Evolutionary conservation across 2,888 invertebrate species (phyloP).

Genomic region (Orchesellides sinensis): DNA sequence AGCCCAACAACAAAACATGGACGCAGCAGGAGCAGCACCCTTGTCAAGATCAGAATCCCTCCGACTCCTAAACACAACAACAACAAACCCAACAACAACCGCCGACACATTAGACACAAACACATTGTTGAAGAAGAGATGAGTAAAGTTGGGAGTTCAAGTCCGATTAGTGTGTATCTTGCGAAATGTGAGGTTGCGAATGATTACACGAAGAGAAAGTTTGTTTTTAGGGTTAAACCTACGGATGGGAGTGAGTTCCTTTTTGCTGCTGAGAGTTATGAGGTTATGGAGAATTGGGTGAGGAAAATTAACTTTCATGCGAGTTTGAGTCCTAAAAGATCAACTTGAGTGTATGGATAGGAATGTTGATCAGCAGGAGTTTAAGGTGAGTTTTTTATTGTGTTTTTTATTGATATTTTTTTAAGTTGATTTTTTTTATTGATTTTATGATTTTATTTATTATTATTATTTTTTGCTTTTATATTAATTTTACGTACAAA

Average conservation of each 20-base stretch:
- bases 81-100: slow-evolving; percentile 98
- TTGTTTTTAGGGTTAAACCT: slow-evolving; percentile 83
- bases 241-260: slow-evolving; percentile 96
- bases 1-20: slow-evolving; percentile 4
- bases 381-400: no score
- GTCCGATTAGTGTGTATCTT: slow-evolving; percentile 86
- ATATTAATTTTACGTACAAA: no score
- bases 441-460: no score
- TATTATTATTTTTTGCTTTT: no score
- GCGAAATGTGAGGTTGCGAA: slow-evolving; percentile 91
- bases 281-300: slow-evolving; percentile 92
- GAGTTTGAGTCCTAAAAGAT: slow-evolving; percentile 89
- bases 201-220: slow-evolving; percentile 96
- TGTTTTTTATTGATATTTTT: no score
- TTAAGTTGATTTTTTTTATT: no score
- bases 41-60: slow-evolving; percentile 31
- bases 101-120: no score
- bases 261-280: slow-evolving; percentile 86
- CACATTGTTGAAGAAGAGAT: slow-evolving; percentile 91
- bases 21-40: background rate
- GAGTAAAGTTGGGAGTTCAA: slow-evolving; percentile 88
- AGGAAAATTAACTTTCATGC: slow-evolving; percentile 90
- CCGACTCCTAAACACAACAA: slow-evolving; percentile 76
- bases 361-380: no score
- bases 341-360: slow-evolving; percentile 84